A percentile compares a stretch with the other conserved stretches of the same genome.
Conservation (phyloP, 2,113 vertebrate genomes). For the Opisthocomus hoazin region DNA sequence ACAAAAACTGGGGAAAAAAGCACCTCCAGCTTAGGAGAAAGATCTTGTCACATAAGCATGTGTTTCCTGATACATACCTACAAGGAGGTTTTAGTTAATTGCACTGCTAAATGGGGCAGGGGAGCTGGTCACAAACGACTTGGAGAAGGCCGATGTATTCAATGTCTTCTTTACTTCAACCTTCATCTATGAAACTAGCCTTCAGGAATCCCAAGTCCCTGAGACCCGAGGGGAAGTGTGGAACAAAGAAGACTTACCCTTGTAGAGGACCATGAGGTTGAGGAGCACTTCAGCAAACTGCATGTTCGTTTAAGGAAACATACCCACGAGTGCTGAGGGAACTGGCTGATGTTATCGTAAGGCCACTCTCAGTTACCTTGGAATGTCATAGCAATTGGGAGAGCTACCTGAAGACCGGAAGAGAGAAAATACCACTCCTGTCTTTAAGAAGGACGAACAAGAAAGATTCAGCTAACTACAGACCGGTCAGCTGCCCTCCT, state of each 20-base stretch:
- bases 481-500: neutral
- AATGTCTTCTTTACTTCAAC: neutral
- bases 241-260: neutral
- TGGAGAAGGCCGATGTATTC: neutral
- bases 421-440: neutral
- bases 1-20: neutral
- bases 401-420: neutral
- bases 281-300: neutral
- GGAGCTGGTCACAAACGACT: neutral
- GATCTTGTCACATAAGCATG: neutral
- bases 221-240: too few relatives aligned
- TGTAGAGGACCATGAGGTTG: neutral
- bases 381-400: neutral
- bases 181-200: neutral
- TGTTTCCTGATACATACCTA: neutral
- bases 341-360: neutral
- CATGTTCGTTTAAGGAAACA: neutral
- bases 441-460: neutral
- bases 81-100: neutral
- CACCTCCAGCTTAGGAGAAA: neutral
- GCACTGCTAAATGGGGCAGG: too few relatives aligned
- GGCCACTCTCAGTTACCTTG: neutral
- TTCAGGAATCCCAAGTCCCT: neutral
- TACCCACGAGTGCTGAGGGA: neutral
- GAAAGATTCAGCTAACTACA: neutral